Evolutionary conservation across 1,140 invertebrate genomes (phyloP).

Genomic region (Trinorchestia longiramus): DNA sequence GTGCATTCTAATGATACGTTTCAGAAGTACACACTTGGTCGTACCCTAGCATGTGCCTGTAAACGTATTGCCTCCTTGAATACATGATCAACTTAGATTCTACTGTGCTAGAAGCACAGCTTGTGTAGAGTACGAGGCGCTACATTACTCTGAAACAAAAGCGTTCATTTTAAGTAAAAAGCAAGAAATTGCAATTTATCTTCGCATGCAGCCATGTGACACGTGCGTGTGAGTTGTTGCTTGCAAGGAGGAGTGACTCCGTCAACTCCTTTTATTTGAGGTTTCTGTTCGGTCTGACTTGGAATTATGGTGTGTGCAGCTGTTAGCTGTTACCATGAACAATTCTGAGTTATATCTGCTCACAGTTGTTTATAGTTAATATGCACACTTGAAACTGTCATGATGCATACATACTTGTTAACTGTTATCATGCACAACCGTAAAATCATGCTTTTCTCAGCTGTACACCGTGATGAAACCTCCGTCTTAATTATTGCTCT

Average conservation of each 20-base stretch:
- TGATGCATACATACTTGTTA: background rate
- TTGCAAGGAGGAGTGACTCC: background rate
- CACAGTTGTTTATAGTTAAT: too few relatives aligned
- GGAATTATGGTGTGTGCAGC: background rate
- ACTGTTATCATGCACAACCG: background rate
- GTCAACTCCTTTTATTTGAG: background rate
- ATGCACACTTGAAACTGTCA: too few relatives aligned
- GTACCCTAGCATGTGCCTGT: too few relatives aligned
- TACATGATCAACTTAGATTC: background rate
- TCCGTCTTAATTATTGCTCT: background rate
- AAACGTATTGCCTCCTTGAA: too few relatives aligned
- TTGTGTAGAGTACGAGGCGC: background rate
- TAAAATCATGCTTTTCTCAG: background rate
- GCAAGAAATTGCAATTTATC: background rate
- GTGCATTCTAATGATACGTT: background rate
- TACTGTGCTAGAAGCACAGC: background rate
- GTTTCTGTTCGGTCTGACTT: background rate
- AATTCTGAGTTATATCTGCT: too few relatives aligned
- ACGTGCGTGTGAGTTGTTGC: background rate
- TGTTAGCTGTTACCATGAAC: background rate
- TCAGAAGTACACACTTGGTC: background rate
- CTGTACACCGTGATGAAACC: background rate
- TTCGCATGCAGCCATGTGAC: background rate
- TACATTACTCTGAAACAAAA: background rate
- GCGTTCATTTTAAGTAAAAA: background rate